Evolutionary conservation across 2,113 vertebrate species (phyloP).

Genomic region (Turdus rufiventris): DNA sequence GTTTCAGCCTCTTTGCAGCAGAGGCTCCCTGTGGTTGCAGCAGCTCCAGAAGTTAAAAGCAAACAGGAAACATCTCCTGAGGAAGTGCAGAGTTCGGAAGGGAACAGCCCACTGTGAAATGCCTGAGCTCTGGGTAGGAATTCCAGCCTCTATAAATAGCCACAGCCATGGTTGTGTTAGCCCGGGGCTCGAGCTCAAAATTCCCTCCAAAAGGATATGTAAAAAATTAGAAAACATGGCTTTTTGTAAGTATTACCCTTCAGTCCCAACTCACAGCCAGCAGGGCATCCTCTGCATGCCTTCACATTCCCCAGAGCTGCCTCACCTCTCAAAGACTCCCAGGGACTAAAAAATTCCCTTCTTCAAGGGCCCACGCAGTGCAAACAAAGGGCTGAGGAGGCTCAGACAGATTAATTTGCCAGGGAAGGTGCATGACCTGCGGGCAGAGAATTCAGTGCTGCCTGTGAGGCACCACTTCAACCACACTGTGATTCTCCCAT

Average conservation of each 20-base stretch:
- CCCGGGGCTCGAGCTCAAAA: accelerated
- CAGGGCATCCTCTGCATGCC: not conserved
- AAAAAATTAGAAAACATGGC: not conserved
- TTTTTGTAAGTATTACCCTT: not conserved
- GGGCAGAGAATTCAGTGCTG: not conserved
- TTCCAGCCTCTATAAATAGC: not conserved
- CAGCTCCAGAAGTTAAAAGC: not conserved
- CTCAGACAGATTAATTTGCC: not conserved
- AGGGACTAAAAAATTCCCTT: not conserved
- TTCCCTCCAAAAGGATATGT: not conserved
- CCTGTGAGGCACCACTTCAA: not conserved
- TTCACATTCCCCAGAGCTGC: not conserved
- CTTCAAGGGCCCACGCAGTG: not conserved
- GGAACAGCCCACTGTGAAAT: not conserved
- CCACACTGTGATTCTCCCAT: not conserved
- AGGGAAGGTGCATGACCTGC: not conserved
- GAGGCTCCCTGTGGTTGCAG: not conserved
- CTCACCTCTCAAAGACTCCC: not conserved
- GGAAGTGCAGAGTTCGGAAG: not conserved
- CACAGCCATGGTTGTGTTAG: not conserved
- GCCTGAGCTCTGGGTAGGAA: not conserved
- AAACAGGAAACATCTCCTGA: slow-evolving; percentile 36
- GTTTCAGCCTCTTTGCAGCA: not conserved
- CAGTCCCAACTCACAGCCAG: not conserved
- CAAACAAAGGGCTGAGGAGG: not conserved